Evolutionary conservation across 2,888 invertebrate species (phyloP).

Genomic region (Oligia fasciuncula): DNA sequence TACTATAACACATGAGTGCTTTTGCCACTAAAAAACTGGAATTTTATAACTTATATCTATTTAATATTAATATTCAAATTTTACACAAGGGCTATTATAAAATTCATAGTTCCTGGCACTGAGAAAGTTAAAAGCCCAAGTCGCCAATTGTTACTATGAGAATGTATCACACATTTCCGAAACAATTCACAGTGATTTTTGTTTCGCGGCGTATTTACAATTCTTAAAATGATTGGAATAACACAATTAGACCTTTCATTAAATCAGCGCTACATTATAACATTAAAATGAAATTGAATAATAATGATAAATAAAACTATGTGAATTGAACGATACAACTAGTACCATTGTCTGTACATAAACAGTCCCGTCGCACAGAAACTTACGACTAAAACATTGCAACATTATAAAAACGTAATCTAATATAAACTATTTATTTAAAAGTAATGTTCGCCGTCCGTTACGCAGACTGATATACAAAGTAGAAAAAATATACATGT

Average conservation of each 20-base stretch:
- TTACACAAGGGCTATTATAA: slow-evolving; percentile 76
- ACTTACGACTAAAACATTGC: slow-evolving; percentile 81
- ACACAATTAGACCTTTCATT: slow-evolving; percentile 47
- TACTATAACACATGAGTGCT: slow-evolving; percentile 80
- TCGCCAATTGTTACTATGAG: slow-evolving; percentile 61
- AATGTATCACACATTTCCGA: slow-evolving; percentile 64
- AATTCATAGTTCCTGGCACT: slow-evolving; percentile 67
- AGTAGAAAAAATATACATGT: slow-evolving; percentile 89
- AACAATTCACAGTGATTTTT: slow-evolving; percentile 66
- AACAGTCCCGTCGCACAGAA: slow-evolving; percentile 79
- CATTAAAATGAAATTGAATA: slow-evolving; percentile 42
- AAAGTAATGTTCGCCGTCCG: slow-evolving; percentile 77
- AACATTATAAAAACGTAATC: slow-evolving; percentile 80
- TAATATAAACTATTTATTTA: slow-evolving; percentile 75
- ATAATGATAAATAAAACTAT: slow-evolving; percentile 67
- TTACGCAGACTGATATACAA: slow-evolving; percentile 83
- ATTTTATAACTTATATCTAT: slow-evolving; percentile 77
- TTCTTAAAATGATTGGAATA: slow-evolving; percentile 60
- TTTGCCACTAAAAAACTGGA: slow-evolving; percentile 80
- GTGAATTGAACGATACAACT: slow-evolving; percentile 66
- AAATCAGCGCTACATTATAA: slow-evolving; percentile 24
- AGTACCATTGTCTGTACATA: slow-evolving; percentile 76
- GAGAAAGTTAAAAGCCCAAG: slow-evolving; percentile 64
- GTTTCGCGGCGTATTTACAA: slow-evolving; percentile 81
- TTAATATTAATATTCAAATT: slow-evolving; percentile 74